Percentiles rank a stretch among this genome's conserved stretches.
Evolutionary conservation across 2,113 vertebrate species (phyloP).

Genomic region (Ochotona princeps): DNA sequence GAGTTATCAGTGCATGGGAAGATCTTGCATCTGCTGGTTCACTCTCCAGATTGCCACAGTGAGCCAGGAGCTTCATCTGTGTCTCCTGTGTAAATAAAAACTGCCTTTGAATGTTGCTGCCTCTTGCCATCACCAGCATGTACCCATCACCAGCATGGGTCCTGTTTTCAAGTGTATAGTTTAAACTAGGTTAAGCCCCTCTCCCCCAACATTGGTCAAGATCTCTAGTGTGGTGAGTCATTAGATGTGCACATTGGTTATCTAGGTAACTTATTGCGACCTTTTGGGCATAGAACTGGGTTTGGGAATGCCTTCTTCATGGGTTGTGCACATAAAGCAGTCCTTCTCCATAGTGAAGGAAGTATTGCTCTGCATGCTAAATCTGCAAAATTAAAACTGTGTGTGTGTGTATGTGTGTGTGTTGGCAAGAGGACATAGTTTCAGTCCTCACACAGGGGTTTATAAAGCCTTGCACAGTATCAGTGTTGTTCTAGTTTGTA

Average conservation of each 20-base stretch:
- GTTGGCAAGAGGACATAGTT: neutral
- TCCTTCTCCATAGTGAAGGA: neutral
- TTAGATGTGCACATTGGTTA: neutral
- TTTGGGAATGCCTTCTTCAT: neutral
- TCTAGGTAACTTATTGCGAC: neutral
- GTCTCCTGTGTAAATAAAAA: no score
- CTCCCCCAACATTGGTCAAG: neutral
- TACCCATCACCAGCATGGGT: neutral
- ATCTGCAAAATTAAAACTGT: neutral
- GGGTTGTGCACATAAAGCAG: neutral
- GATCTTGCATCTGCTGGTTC: no score
- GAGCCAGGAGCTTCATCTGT: no score
- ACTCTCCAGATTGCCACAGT: no score
- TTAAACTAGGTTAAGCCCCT: neutral
- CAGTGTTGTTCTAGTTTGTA: neutral
- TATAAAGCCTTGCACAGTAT: neutral
- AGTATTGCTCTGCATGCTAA: neutral
- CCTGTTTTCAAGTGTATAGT: neutral
- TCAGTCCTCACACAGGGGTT: neutral
- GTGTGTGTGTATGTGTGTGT: neutral
- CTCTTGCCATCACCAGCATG: rapidly evolving
- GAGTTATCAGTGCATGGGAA: no score
- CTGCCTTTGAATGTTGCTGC: no score
- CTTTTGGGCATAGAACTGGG: neutral
- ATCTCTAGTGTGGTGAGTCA: neutral